Evolutionary conservation across 2,797 vertebrate species (phyloP).

Genomic region (Chelon labrosus): DNA sequence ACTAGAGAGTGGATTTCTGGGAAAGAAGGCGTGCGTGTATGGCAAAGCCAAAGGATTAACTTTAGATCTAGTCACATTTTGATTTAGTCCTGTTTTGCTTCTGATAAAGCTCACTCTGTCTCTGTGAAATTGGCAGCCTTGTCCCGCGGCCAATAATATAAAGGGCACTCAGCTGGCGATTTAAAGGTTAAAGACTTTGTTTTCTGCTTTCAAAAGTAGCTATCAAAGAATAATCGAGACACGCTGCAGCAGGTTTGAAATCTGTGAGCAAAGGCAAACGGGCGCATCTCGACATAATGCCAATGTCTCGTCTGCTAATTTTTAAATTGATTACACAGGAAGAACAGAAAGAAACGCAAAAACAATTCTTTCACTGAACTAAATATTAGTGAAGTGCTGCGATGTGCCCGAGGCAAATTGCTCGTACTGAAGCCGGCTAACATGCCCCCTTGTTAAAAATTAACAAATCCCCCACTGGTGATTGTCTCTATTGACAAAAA

Average conservation of each 20-base stretch:
- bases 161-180: slow-evolving; percentile 49
- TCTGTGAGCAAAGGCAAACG: slow-evolving; percentile 10
- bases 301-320: not conserved
- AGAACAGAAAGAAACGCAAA: slow-evolving; percentile 2
- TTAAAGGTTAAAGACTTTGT: slow-evolving; percentile 46
- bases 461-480: slow-evolving; percentile 51
- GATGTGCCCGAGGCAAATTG: slow-evolving; percentile 27
- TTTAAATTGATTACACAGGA: not conserved
- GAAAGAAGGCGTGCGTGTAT: not conserved
- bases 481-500: slow-evolving; percentile 68
- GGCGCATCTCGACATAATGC: slow-evolving; percentile 12
- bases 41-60: slow-evolving; percentile 31
- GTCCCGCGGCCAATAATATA: slow-evolving; percentile 42
- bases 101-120: slow-evolving; percentile 25
- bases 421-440: slow-evolving; percentile 38
- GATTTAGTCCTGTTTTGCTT: slow-evolving; percentile 16
- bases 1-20: slow-evolving; percentile 19
- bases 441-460: slow-evolving; percentile 65
- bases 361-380: slow-evolving; percentile 20
- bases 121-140: slow-evolving; percentile 38
- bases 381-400: slow-evolving; percentile 28
- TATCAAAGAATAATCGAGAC: slow-evolving; percentile 39
- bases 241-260: slow-evolving; percentile 24
- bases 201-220: slow-evolving; percentile 35
- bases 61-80: not conserved